Evolutionary conservation across 2,797 vertebrate species (phyloP).

Genomic region (Austrolebias charrua): DNA sequence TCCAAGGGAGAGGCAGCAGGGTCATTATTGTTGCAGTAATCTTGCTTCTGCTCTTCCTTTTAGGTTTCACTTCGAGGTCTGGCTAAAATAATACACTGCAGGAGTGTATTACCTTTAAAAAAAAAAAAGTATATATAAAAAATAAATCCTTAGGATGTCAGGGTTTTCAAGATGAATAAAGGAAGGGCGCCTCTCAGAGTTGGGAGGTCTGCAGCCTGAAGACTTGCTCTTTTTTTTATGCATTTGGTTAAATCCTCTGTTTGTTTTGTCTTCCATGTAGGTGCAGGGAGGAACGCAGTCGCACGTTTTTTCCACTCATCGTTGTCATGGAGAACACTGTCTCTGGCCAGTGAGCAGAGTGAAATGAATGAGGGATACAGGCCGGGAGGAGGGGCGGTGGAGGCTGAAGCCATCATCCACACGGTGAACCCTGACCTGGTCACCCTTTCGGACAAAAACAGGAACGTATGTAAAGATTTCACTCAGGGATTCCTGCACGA

Average conservation of each 20-base stretch:
- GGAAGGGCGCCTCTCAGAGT: constrained; percentile 70
- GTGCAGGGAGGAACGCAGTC: constrained; percentile 23
- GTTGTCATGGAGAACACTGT: constrained; percentile 35
- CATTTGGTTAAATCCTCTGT: background rate
- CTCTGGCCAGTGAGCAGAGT: constrained; percentile 43
- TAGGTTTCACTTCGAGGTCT: background rate
- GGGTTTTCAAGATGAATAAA: constrained; percentile 1
- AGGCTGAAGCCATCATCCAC: constrained; percentile 76
- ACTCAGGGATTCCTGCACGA: constrained; percentile 58
- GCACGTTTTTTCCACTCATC: constrained; percentile 20
- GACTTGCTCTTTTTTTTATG: background rate
- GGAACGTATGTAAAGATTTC: constrained; percentile 38
- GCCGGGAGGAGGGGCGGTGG: constrained; percentile 59
- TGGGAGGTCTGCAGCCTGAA: constrained; percentile 16
- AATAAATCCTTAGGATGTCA: constrained; percentile 6
- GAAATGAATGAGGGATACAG: constrained; percentile 65
- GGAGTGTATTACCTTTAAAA: background rate
- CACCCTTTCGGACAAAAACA: constrained; percentile 44
- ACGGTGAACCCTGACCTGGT: constrained; percentile 59
- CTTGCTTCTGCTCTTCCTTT: background rate
- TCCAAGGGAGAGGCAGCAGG: constrained; percentile 31
- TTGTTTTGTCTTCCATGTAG: constrained; percentile 30
- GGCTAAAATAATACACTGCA: background rate
- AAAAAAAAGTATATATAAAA: no score
- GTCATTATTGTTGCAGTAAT: constrained; percentile 43